Evolutionary conservation across 2,113 vertebrate species (phyloP).

Genomic region (Coreoperca whiteheadi): DNA sequence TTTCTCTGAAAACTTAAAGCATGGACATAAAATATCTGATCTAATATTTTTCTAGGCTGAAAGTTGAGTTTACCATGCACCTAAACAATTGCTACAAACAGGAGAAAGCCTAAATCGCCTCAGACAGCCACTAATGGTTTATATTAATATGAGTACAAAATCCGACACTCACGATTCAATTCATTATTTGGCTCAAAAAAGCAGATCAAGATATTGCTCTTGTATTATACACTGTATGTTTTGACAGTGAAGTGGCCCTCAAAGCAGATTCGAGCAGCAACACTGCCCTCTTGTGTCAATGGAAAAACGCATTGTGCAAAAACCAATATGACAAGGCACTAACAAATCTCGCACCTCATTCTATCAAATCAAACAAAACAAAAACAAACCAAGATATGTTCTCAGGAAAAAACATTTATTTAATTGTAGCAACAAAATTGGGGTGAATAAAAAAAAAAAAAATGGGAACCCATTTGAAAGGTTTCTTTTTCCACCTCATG

Average conservation of each 20-base stretch:
- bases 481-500: constrained; percentile 39
- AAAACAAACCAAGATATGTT: constrained; percentile 2
- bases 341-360: neutral
- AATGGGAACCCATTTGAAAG: constrained; percentile 37
- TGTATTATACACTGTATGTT: neutral
- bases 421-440: constrained; percentile 59
- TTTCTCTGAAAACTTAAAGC: constrained; percentile 3
- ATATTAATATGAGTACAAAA: neutral
- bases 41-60: neutral
- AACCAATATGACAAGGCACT: neutral
- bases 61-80: neutral
- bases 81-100: neutral
- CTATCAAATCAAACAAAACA: constrained; percentile 28
- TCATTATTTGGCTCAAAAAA: neutral
- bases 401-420: constrained; percentile 73
- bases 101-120: neutral
- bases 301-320: neutral
- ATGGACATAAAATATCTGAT: neutral
- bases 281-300: constrained; percentile 75
- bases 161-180: neutral
- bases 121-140: neutral
- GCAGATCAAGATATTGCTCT: neutral
- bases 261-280: constrained; percentile 27
- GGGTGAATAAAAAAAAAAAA: constrained; percentile 54
- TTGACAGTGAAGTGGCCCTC: too few species aligned